Evolutionary conservation across 2,888 invertebrate species (phyloP).

Genomic region (Nemotelus pantherinus): DNA sequence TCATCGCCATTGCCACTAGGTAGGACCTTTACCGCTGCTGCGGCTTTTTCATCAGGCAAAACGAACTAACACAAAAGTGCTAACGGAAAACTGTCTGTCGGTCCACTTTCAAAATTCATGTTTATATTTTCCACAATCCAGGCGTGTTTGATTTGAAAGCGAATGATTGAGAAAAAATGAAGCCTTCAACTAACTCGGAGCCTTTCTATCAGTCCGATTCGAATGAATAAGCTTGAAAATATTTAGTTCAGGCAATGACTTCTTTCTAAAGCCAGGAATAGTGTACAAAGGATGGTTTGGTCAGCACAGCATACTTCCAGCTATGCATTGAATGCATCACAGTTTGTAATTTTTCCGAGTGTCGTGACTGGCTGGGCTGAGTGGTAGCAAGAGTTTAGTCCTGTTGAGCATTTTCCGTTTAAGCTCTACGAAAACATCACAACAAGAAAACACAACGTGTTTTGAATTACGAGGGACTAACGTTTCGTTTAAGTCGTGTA

Average conservation of each 20-base stretch:
- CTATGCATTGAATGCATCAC: background rate
- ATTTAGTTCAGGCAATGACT: slow-evolving; percentile 15
- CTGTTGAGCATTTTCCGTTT: too few relatives aligned
- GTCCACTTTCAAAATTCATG: slow-evolving; percentile 43
- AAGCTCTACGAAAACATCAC: too few relatives aligned
- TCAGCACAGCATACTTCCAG: background rate
- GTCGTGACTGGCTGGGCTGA: too few relatives aligned
- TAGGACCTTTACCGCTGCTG: too few relatives aligned
- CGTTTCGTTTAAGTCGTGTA: slow-evolving; percentile 35
- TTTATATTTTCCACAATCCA: slow-evolving; percentile 17
- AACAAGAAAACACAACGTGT: background rate
- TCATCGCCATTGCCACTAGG: too few relatives aligned
- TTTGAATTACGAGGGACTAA: slow-evolving; percentile 19
- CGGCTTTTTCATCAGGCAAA: background rate
- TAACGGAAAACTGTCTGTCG: slow-evolving; percentile 35
- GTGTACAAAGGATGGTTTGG: background rate
- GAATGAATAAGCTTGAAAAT: slow-evolving; percentile 36
- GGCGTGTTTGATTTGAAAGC: background rate
- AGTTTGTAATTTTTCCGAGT: too few relatives aligned
- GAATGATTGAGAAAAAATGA: background rate
- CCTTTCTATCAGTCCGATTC: slow-evolving; percentile 26
- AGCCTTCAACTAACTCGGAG: slow-evolving; percentile 22
- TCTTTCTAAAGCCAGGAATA: background rate
- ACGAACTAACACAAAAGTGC: slow-evolving; percentile 8
- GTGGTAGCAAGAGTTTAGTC: too few relatives aligned